Base-by-base conservation (phyloP, 2,888 invertebrate species). In the Oxystoma pomonae region DNA sequence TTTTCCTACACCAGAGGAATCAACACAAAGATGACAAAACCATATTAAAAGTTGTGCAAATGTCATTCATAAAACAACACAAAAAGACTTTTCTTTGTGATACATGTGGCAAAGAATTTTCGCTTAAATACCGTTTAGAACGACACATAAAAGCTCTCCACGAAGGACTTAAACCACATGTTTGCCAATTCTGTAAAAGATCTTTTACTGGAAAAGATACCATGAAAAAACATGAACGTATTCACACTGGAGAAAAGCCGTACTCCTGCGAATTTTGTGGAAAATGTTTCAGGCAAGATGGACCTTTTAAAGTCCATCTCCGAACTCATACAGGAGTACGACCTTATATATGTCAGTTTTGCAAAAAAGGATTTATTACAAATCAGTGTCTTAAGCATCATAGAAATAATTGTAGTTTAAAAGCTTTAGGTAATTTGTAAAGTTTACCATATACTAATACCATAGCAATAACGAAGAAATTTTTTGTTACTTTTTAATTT, bases 131-230 rank as follows among this genome's bases (percentile, higher is more conserved):
- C 17, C 67, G 66, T 18, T 58, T 67, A 35, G 64, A 61, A 7
- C 64, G 67, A 3, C 67, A 67, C 35, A 65, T 65, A 17, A 61
- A 58, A n/a, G 65, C 64, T 1, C 66, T 82, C 59, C 86, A 86
- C 69, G 79, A 80, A 0, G 83, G 83, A 1, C 77, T 82, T n/a
- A 84, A 83, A 68, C 85, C 85, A 0, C 74, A 72, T 64, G 67
- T 67, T 1, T 76, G 76, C 58, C 67, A 68, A 3, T 72, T 70
- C 59, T 76, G 76, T 62, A 68, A 82, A 55, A 84, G 85, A 70
- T 83, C 83, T 1, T 85, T 85, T 76, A 84, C 83, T 35, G 74
- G 73, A 22, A 76, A 75, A 51, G 74, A 74, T 56, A 73, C 73
- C 55, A 65, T 76, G 64, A 71, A 74, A 17, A 73, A 75, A 68